Percentiles rank a stretch among this genome's conserved stretches.
These are phyloP conservation scores for Hepsetus odoe DNA, from an alignment of 2,113 vertebrate genomes.

Conservation along the genomic window DNA sequence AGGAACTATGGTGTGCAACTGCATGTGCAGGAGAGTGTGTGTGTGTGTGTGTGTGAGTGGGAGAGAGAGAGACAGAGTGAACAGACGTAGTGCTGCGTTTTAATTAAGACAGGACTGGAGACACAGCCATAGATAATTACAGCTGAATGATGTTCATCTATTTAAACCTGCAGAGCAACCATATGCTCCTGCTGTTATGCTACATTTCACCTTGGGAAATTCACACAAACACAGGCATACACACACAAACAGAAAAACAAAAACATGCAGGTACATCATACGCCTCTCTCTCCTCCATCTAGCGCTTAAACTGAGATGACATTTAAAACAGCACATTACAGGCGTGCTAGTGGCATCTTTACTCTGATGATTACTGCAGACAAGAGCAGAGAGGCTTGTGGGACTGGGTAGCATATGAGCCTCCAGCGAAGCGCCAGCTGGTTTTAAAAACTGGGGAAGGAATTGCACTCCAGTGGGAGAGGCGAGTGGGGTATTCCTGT, in stretches of 20 bases:
- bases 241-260: background rate
- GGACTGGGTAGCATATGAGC: background rate
- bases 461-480: background rate
- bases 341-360: conserved; percentile 11
- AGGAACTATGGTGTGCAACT: background rate
- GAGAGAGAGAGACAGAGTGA: background rate
- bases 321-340: conserved; percentile 30
- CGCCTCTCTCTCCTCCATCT: background rate
- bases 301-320: conserved; percentile 16
- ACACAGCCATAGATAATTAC: conserved; percentile 45
- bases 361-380: conserved; percentile 4
- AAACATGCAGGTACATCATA: background rate
- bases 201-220: conserved; percentile 25
- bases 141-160: conserved; percentile 45
- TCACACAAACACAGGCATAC: conserved; percentile 17
- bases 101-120: conserved; percentile 39
- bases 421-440: background rate
- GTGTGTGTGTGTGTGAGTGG: background rate
- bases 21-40: background rate
- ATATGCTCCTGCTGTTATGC: conserved; percentile 36
- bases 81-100: conserved; percentile 13
- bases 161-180: conserved; percentile 40
- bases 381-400: background rate
- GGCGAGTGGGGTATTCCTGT: background rate
- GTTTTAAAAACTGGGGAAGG: background rate